phyloP scores from a whole-genome alignment of 2,113 vertebrate genomes.

The Piprites chloris region DNA sequence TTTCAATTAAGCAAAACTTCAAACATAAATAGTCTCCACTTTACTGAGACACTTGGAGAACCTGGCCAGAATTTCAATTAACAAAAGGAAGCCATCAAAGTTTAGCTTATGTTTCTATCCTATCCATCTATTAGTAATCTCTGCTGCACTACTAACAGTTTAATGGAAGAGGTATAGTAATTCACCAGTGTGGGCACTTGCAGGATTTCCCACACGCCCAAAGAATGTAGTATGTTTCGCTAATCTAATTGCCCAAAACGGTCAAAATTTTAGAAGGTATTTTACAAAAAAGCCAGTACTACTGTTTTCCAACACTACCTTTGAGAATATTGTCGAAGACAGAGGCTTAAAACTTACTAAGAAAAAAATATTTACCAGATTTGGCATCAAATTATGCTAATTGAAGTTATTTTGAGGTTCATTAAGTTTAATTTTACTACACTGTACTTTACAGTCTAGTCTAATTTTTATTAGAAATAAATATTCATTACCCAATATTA shows the following conservation, averaged over 20 bases:
- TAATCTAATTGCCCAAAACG: not conserved
- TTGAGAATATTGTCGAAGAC: not conserved
- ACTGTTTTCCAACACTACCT: not conserved
- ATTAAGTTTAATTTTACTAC: not conserved
- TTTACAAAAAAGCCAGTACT: not conserved
- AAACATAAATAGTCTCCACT: not conserved
- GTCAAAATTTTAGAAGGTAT: not conserved
- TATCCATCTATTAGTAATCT: not conserved
- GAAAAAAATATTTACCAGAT: not conserved
- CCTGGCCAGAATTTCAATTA: not conserved
- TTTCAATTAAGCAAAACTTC: not conserved
- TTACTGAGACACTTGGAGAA: not conserved
- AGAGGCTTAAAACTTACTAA: not conserved
- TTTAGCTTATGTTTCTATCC: not conserved
- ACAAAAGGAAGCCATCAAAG: not conserved
- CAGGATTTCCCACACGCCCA: not conserved
- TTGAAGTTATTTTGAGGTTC: not conserved
- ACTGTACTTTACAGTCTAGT: not conserved
- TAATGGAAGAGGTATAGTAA: not conserved
- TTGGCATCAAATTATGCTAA: not conserved
- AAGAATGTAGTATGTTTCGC: not conserved
- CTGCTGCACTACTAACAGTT: not conserved
- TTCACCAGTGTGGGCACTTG: not conserved
- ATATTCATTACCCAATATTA: not conserved
- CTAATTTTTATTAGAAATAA: not conserved